Conservation (phyloP, 1,140 invertebrate species). For the Temnothorax nylanderi region DNA sequence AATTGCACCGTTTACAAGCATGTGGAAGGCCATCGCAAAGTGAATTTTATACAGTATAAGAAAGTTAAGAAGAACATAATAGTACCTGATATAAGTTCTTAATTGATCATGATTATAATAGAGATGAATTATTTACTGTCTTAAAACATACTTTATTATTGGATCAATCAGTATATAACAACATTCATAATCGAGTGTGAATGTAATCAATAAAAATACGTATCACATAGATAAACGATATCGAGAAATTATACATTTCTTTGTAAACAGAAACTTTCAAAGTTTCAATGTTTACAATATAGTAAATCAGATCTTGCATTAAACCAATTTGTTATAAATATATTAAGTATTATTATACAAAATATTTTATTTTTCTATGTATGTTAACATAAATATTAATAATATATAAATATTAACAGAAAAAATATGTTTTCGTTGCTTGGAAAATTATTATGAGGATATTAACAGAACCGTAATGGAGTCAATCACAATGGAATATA, state of each 20-base stretch:
- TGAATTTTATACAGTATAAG: background rate
- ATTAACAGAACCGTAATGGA: background rate
- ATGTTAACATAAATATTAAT: background rate
- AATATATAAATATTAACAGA: background rate
- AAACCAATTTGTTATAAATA: background rate
- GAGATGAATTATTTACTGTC: background rate
- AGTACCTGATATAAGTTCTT: background rate
- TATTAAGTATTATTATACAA: background rate
- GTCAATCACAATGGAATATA: slow-evolving; percentile 5
- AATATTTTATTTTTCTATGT: background rate
- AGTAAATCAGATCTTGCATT: background rate
- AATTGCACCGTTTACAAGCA: background rate
- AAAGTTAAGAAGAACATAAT: background rate
- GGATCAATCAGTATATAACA: slow-evolving; percentile 33
- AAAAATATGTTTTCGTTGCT: background rate
- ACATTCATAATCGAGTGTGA: background rate
- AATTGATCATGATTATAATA: background rate
- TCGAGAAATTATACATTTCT: background rate
- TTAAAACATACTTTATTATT: slow-evolving; percentile 27
- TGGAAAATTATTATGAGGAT: background rate
- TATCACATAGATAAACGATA: background rate
- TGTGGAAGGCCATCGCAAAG: background rate
- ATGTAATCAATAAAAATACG: background rate
- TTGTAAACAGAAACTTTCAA: background rate
- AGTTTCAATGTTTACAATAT: background rate